Base-by-base conservation (phyloP, 1,140 invertebrate species). In the Goniozus legneri region DNA sequence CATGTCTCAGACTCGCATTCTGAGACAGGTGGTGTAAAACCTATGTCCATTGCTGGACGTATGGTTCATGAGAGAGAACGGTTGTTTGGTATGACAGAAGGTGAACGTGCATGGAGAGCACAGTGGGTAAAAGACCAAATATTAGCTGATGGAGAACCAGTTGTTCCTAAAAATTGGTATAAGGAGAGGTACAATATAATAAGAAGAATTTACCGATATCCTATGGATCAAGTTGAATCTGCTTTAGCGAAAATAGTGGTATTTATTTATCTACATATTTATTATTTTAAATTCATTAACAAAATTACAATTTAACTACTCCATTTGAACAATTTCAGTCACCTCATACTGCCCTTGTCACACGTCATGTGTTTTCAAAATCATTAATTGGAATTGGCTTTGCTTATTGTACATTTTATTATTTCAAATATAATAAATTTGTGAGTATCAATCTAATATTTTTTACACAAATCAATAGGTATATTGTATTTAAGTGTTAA, bases 41-140 rank as follows among this genome's bases (percentile, higher is more conserved):
- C 86, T 22, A 87, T 92, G 80, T 56, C 71, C 44, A 88, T 95
- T 56, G 77, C 78, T 47, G 88, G 89, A 2, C 84, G 89, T 43
- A 79, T 88, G 72, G 79, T 75, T 13, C 67, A 67, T 1, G 86
- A 91, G 76, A 78, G 89, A 50, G 86, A 92, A 74, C 80, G 91
- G 65, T 75, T 88, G 16, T 60, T 83, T 37, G 89, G 89, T 44
- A 94, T 93, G 89, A 85, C 83, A 4, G 77, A 85, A 64, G 84
- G 82, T n/a, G 91, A 93, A 77, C 79, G 91, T 55, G 82, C 82
- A 34, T 93, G 86, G 82, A 80, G 91, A 47, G 85, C 83, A 54
- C 82, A 92, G 65, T 95, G 84, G 83, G 54, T 93, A 1, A 84
- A 91, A 66, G 90, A 92, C 77, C 89, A 92, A 77, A 62, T 83